A percentile compares a stretch with the other conserved stretches of the same genome.
These are phyloP conservation scores for Strix aluco DNA, from an alignment of 2,113 vertebrate genomes.

Conservation along the genomic window DNA sequence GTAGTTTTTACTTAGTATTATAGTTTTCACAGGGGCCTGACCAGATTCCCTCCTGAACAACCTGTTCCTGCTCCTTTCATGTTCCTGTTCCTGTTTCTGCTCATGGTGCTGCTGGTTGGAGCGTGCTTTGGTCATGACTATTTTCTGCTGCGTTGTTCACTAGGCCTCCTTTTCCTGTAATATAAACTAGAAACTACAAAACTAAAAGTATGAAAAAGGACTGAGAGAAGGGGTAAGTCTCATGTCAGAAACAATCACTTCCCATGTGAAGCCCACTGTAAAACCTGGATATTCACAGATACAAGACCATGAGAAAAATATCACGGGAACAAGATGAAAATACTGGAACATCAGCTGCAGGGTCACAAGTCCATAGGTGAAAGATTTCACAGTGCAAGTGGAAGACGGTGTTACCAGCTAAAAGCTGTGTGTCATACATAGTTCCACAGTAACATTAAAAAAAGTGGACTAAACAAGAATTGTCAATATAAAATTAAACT, in stretches of 20 bases:
- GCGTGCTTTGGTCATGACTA: not conserved
- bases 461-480: not conserved
- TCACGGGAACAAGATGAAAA: rapidly evolving
- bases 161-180: not conserved
- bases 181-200: not conserved
- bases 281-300: not conserved
- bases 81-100: not conserved
- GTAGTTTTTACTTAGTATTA: not conserved
- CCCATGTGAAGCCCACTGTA: not conserved
- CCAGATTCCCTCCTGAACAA: not conserved
- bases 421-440: not conserved
- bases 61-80: not conserved
- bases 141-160: not conserved
- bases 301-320: not conserved
- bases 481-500: not conserved
- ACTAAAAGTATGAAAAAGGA: not conserved
- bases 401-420: not conserved
- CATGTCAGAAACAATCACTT: not conserved
- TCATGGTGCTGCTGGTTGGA: not conserved
- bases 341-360: not conserved
- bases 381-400: not conserved
- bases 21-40: not conserved
- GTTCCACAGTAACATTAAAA: not conserved
- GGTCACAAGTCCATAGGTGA: not conserved
- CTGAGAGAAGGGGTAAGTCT: not conserved